Evolutionary conservation across 2,113 vertebrate species (phyloP).

Genomic region (Sinosuthora webbiana): DNA sequence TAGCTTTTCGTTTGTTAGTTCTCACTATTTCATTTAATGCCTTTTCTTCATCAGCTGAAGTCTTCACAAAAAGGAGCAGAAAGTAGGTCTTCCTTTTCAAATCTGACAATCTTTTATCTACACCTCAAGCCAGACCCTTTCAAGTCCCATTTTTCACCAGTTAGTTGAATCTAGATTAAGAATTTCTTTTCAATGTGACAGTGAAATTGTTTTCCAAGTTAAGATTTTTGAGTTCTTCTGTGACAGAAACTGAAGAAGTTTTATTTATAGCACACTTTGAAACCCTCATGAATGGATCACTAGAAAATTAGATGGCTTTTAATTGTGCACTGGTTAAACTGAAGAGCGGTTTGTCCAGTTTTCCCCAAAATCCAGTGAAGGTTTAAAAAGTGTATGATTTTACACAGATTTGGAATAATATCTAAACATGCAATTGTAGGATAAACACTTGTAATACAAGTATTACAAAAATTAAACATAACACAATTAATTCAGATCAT

Average conservation of each 20-base stretch:
- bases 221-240: neutral
- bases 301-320: neutral
- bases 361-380: neutral
- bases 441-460: neutral
- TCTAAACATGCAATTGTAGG: neutral
- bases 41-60: neutral
- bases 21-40: neutral
- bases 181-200: neutral
- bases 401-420: neutral
- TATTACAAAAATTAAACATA: neutral
- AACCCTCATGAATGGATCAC: neutral
- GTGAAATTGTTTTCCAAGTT: neutral
- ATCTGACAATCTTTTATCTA: constrained; percentile 1
- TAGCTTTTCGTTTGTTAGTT: neutral
- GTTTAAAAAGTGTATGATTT: neutral
- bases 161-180: neutral
- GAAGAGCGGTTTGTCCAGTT: neutral
- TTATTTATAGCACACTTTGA: neutral
- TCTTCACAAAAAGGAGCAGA: neutral
- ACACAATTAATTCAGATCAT: neutral
- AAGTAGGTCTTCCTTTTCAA: neutral
- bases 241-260: neutral
- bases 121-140: neutral
- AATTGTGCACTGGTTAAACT: neutral
- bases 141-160: neutral